Evolutionary conservation across 2,113 vertebrate genomes (phyloP).

Genomic region (Hydropotes inermis): DNA sequence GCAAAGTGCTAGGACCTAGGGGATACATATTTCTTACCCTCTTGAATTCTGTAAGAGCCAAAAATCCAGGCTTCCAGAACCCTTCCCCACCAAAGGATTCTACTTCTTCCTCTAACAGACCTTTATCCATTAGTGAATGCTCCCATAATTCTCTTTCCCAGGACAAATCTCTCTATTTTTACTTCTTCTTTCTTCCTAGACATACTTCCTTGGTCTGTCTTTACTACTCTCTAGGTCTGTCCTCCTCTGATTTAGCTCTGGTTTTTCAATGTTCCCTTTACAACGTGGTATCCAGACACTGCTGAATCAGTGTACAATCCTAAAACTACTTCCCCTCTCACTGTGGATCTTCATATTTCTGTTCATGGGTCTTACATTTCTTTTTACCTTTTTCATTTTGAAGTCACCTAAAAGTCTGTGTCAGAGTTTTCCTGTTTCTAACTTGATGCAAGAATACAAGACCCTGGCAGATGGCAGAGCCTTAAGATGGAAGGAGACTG

Average conservation of each 20-base stretch:
- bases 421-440: neutral
- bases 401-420: neutral
- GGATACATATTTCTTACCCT: neutral
- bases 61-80: neutral
- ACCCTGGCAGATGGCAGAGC: neutral
- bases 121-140: neutral
- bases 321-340: neutral
- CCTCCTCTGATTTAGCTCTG: neutral
- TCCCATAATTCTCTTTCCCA: neutral
- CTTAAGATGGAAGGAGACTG: neutral
- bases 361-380: neutral
- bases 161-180: neutral
- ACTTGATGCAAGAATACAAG: neutral
- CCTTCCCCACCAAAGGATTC: neutral
- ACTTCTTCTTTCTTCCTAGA: neutral
- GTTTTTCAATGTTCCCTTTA: neutral
- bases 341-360: neutral
- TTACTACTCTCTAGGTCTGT: neutral
- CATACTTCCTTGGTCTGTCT: neutral
- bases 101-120: neutral
- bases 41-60: neutral
- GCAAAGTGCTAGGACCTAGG: neutral
- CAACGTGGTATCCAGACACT: neutral
- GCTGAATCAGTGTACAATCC: neutral
- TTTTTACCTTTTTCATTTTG: neutral